Evolutionary conservation across 1,140 invertebrate genomes (phyloP).

Genomic region (Drosophila bocki): DNA sequence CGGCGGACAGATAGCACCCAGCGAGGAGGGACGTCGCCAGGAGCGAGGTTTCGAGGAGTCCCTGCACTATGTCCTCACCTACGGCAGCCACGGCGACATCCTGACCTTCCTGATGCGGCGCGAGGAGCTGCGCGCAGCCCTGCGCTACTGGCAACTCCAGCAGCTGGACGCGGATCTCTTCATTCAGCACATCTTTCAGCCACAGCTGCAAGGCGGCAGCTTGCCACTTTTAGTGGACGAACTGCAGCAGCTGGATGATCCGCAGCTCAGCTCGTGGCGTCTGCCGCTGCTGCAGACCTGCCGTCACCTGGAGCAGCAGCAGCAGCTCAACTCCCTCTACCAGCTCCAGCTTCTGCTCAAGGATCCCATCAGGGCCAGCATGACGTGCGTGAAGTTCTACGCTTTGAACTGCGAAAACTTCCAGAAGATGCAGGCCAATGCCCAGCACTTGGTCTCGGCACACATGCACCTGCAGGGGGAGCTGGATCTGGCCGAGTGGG

Average conservation of each 20-base stretch:
- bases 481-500: constrained; percentile 77
- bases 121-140: constrained; percentile 87
- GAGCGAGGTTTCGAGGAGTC: constrained; percentile 89
- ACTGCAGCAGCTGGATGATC: constrained; percentile 87
- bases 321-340: constrained; percentile 89
- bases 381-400: constrained; percentile 91
- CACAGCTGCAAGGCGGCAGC: constrained; percentile 88
- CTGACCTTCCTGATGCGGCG: constrained; percentile 90
- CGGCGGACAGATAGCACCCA: constrained; percentile 69
- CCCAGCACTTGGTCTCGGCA: constrained; percentile 87
- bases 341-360: constrained; percentile 89
- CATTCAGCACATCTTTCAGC: constrained; percentile 89
- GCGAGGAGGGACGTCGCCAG: constrained; percentile 83
- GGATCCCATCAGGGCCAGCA: constrained; percentile 90
- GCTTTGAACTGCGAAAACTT: constrained; percentile 86
- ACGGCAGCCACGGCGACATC: constrained; percentile 89
- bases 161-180: constrained; percentile 89
- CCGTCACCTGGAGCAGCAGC: constrained; percentile 88
- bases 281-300: constrained; percentile 89
- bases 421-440: constrained; percentile 86
- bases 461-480: constrained; percentile 87
- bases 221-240: constrained; percentile 87
- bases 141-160: constrained; percentile 88
- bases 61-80: constrained; percentile 90
- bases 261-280: constrained; percentile 88